Evolutionary conservation across 2,113 vertebrate species (phyloP), one percentile per base, ranked within the genome.

Genomic region (Pithys albifrons): DNA sequence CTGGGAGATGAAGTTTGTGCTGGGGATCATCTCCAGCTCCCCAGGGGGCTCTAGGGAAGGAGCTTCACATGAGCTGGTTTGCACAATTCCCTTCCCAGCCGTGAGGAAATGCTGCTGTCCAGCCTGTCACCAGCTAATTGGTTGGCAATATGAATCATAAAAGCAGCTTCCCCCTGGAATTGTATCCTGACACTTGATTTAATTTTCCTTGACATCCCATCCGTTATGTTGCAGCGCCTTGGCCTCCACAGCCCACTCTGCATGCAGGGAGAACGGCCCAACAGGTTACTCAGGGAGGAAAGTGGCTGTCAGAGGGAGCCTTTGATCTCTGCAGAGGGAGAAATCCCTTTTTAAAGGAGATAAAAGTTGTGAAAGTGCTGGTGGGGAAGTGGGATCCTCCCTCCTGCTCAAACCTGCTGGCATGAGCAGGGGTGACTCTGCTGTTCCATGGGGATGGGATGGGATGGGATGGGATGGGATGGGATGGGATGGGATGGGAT

Each of bases 121-220:
- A 3, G 59, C 61, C 83, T 77, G 76, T 95, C 96, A 87, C 9
- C 1, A 81, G 10, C 62, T 94, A 91, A 96, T 95, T 91, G 89
- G 35, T 66, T 24, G 57, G 89, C 88, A 82, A 89, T 35, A 49
- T 69, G 95, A 77, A 48, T 96, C 95, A 70, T 66, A 85, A 31
- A 78, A 93, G 89, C 13, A 13, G 18, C 35, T 91, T 91, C 51
- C 95, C 96, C 31, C 48, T 35, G 93, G 93, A 94, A 91, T 95
- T 88, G 37, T 67, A 37, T 37, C 48, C 89, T 94, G 96, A 91
- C 79, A 10, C 64, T 90, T 85, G 92, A 96, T 96, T 92, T 89
- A 77, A 94, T 95, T 97, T 89, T 64, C 90, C 82, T 46, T 76
- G 85, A 90, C 92, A 66, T 45, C 20, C 3, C 23, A 19, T 67